These are phyloP conservation scores for Euschistus heros DNA, from an alignment of 1,140 invertebrate species.

Conservation along the genomic window DNA sequence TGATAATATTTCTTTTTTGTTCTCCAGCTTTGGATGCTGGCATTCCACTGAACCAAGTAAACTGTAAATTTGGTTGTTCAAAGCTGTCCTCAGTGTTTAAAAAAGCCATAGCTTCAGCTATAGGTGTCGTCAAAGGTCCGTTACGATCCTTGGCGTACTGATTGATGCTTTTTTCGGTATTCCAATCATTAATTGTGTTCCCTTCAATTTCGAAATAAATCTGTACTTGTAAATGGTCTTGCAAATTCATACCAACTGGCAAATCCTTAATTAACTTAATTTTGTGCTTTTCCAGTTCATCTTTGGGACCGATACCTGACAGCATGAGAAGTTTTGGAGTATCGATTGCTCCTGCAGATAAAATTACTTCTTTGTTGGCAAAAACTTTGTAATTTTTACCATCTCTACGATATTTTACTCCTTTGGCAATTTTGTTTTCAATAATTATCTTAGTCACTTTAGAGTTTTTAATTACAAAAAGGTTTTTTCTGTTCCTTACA, in stretches of 20 bases:
- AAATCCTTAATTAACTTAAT: constrained; percentile 45
- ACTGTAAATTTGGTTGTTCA: neutral
- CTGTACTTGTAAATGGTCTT: constrained; percentile 35
- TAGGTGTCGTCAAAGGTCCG: constrained; percentile 37
- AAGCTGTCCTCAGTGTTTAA: neutral
- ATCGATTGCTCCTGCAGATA: constrained; percentile 35
- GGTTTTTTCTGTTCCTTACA: neutral
- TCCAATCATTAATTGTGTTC: constrained; percentile 31
- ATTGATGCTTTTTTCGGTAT: constrained; percentile 34
- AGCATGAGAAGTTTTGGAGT: constrained; percentile 35
- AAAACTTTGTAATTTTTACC: constrained; percentile 39
- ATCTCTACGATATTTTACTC: constrained; percentile 46
- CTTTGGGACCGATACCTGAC: constrained; percentile 37
- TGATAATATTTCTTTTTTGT: neutral
- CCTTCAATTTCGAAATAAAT: constrained; percentile 32
- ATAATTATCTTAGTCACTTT: constrained; percentile 57
- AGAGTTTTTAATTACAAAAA: neutral
- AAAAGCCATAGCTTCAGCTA: constrained; percentile 20
- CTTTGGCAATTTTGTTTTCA: constrained; percentile 51
- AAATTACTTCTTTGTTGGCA: constrained; percentile 62
- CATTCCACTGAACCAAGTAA: neutral
- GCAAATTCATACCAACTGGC: constrained; percentile 49
- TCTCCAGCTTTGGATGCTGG: neutral
- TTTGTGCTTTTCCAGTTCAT: constrained; percentile 38
- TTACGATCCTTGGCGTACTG: constrained; percentile 34